These are phyloP conservation scores for Pygocentrus nattereri DNA, from an alignment of 2,797 vertebrate genomes.

Conservation along the genomic window DNA sequence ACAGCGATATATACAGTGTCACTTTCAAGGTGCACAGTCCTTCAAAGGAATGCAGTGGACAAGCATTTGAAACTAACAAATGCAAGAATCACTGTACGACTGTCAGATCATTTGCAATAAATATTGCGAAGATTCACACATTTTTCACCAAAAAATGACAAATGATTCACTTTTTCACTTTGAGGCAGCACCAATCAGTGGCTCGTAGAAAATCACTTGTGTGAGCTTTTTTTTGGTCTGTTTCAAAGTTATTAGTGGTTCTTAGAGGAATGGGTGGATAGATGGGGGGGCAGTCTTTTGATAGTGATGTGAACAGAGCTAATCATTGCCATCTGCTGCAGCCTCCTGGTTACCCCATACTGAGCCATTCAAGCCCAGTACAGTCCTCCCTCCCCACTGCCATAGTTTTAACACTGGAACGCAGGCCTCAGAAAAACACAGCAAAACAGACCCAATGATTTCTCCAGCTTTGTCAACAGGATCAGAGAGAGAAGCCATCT, in stretches of 20 bases:
- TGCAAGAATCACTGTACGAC: background rate
- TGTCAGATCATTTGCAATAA: too few relatives aligned
- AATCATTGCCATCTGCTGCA: conserved; percentile 83
- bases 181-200: background rate
- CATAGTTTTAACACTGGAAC: conserved; percentile 75
- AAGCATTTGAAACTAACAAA: background rate
- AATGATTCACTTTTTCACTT: background rate
- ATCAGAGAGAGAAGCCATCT: background rate
- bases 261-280: conserved; percentile 55
- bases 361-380: conserved; percentile 72
- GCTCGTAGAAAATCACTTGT: background rate
- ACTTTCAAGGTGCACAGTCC: background rate
- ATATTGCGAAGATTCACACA: background rate
- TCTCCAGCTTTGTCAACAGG: conserved; percentile 49
- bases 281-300: conserved; percentile 60
- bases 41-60: background rate
- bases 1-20: too few relatives aligned
- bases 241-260: conserved; percentile 44
- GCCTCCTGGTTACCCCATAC: conserved; percentile 76
- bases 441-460: conserved; percentile 50
- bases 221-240: conserved; percentile 22
- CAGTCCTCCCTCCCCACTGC: conserved; percentile 71
- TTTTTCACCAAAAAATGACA: background rate
- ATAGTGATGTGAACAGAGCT: conserved; percentile 71
- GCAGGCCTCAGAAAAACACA: conserved; percentile 43